Percentiles rank a stretch among this genome's conserved stretches.
These are phyloP conservation scores for Sesia apiformis DNA, from an alignment of 2,888 invertebrate species.

Conservation along the genomic window DNA sequence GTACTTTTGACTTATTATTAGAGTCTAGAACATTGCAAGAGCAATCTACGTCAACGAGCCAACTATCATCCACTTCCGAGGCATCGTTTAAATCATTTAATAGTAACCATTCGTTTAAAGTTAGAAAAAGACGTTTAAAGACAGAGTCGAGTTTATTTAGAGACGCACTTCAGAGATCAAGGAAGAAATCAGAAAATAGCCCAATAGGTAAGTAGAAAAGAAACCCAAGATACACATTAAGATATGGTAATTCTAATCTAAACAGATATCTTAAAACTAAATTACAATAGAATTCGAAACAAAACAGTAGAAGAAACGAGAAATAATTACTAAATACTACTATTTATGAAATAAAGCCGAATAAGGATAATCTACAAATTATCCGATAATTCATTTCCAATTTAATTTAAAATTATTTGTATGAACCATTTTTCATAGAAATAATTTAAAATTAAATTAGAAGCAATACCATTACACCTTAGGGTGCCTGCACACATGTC, in stretches of 20 bases:
- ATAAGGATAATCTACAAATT: no score
- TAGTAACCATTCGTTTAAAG: slow-evolving; percentile 50
- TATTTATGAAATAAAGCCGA: no score
- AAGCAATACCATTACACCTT: no score
- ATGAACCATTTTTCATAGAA: no score
- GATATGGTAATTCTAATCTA: not conserved
- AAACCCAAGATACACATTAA: not conserved
- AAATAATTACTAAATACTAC: no score
- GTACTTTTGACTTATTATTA: slow-evolving; percentile 30
- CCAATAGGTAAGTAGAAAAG: slow-evolving; percentile 27
- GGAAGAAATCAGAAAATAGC: slow-evolving; percentile 32
- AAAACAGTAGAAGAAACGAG: no score
- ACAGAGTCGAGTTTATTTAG: slow-evolving; percentile 50
- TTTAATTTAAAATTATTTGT: no score
- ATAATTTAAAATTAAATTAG: no score
- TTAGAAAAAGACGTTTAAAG: slow-evolving; percentile 48
- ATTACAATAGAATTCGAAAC: no score
- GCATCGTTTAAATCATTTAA: slow-evolving; percentile 56
- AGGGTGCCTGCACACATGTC: no score
- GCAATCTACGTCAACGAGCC: slow-evolving; percentile 25
- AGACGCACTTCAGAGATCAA: slow-evolving; percentile 46
- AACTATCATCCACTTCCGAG: slow-evolving; percentile 46
- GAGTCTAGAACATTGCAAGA: slow-evolving; percentile 22
- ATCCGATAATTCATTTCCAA: no score
- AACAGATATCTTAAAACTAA: no score